phyloP scores from a whole-genome alignment of 2,113 vertebrate species.

The Percopsis transmontana region DNA sequence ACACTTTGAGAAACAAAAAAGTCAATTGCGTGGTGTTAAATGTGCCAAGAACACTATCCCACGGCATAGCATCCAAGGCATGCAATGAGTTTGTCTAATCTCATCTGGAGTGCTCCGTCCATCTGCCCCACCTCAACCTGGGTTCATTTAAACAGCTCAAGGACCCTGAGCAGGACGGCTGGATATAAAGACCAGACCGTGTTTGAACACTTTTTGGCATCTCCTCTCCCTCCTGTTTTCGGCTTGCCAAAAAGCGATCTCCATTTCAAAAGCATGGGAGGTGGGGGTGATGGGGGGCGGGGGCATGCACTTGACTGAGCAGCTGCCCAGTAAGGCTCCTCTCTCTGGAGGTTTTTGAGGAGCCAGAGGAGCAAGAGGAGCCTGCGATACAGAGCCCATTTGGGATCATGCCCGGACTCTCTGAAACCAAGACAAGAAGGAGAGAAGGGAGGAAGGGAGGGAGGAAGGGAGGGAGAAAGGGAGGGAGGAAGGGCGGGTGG shows the following conservation, averaged over 20 bases:
- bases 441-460: constrained; percentile 8
- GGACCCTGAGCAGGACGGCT: constrained; percentile 17
- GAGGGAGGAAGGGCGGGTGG: constrained; percentile 1
- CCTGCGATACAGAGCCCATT: constrained; percentile 33
- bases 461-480: neutral
- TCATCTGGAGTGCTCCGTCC: constrained; percentile 38
- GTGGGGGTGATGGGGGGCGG: neutral
- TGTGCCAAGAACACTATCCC: constrained; percentile 14
- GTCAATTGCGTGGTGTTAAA: constrained; percentile 12
- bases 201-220: constrained; percentile 41
- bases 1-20: constrained; percentile 29
- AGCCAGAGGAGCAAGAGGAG: constrained; percentile 32
- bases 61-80: constrained; percentile 31
- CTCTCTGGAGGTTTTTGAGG: constrained; percentile 26
- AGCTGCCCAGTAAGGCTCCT: constrained; percentile 52
- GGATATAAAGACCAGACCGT: constrained; percentile 30
- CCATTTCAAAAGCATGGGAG: constrained; percentile 60
- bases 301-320: constrained; percentile 37
- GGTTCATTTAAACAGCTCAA: constrained; percentile 43
- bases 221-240: constrained; percentile 34
- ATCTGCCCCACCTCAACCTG: constrained; percentile 43
- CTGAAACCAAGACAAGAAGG: constrained; percentile 12
- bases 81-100: constrained; percentile 38
- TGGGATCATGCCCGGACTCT: constrained; percentile 34
- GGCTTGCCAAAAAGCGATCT: constrained; percentile 57